Percentiles rank a stretch among this genome's conserved stretches.
These are phyloP conservation scores for Phalacrocorax pelagicus DNA, from an alignment of 2,113 vertebrate species.

Conservation along the genomic window DNA sequence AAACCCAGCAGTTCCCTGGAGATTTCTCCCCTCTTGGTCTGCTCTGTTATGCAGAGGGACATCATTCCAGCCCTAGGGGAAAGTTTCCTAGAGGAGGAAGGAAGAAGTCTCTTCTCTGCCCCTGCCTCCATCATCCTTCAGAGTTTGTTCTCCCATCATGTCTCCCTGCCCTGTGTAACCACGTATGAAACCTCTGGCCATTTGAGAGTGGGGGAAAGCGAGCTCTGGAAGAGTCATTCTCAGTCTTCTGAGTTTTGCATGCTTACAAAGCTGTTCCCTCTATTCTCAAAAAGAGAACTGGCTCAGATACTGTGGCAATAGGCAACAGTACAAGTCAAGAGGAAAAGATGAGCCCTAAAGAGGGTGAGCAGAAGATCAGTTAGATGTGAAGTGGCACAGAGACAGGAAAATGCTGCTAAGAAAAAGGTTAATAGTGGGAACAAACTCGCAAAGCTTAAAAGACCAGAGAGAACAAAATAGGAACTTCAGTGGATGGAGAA, in stretches of 20 bases:
- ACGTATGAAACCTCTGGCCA: background rate
- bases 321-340: background rate
- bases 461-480: background rate
- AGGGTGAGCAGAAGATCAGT: background rate
- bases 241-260: background rate
- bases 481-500: background rate
- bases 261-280: background rate
- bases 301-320: background rate
- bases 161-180: background rate
- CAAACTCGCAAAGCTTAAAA: background rate
- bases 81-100: background rate
- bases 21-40: background rate
- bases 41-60: background rate
- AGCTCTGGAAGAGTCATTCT: background rate
- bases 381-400: background rate
- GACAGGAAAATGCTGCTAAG: background rate
- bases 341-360: background rate
- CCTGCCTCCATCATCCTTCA: background rate
- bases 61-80: background rate
- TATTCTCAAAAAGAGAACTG: background rate
- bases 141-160: background rate
- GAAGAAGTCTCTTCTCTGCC: background rate
- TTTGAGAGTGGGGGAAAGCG: background rate
- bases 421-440: constrained; percentile 15
- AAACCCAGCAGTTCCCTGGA: background rate